Evolutionary conservation across 2,797 vertebrate genomes (phyloP).

Genomic region (Synaphobranchus kaupii): DNA sequence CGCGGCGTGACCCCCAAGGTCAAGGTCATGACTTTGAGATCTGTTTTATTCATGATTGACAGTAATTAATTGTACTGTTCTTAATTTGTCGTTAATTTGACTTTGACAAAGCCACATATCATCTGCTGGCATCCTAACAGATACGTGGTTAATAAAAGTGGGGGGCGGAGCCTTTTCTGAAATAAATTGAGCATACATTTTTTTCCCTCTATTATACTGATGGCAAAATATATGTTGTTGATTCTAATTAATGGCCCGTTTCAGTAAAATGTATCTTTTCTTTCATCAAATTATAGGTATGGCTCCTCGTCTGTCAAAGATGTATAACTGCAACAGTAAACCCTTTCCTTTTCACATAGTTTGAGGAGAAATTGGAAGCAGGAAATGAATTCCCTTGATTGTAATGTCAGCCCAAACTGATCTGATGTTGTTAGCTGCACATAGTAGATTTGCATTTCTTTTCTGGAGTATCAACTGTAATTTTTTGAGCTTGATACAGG

Average conservation of each 20-base stretch:
- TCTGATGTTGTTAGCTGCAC: background rate
- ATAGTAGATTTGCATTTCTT: background rate
- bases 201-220: constrained; percentile 26
- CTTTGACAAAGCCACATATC: constrained; percentile 45
- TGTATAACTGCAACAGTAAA: background rate
- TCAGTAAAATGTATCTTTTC: background rate
- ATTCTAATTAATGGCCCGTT: background rate
- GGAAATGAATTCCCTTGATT: constrained; percentile 3
- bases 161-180: background rate
- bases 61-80: constrained; percentile 53
- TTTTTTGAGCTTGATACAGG: background rate
- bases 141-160: constrained; percentile 27
- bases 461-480: background rate
- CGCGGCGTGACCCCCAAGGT: constrained; percentile 43
- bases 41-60: constrained; percentile 45
- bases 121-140: constrained; percentile 36
- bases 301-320: background rate
- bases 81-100: constrained; percentile 31
- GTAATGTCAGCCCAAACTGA: background rate
- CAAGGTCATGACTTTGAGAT: constrained; percentile 52
- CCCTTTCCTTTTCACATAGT: background rate
- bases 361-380: background rate
- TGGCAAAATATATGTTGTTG: constrained; percentile 33
- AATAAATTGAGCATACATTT: constrained; percentile 9
- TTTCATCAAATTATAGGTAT: background rate